Conservation (phyloP, 2,113 vertebrate species). For the Chunga burmeisteri region DNA sequence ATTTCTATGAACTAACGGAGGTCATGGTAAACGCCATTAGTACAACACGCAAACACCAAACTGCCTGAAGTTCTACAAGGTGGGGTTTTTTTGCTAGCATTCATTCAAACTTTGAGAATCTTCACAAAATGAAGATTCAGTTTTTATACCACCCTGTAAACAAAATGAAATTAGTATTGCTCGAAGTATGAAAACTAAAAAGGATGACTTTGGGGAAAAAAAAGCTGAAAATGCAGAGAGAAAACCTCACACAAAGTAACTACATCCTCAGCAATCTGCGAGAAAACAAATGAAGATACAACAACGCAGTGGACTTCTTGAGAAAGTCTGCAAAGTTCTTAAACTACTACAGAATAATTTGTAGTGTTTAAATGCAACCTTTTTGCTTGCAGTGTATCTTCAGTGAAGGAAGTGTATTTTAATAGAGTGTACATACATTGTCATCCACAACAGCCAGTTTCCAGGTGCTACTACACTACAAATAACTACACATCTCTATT, state of each 20-base stretch:
- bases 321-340: neutral
- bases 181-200: neutral
- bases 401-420: neutral
- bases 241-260: neutral
- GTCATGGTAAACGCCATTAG: neutral
- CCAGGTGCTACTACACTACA: neutral
- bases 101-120: neutral
- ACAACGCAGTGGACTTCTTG: neutral
- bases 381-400: neutral
- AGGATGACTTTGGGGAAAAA: neutral
- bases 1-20: neutral
- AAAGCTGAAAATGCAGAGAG: neutral
- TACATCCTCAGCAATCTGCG: neutral
- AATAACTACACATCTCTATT: neutral
- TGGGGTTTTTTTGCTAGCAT: neutral
- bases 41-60: neutral
- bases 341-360: neutral
- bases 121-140: neutral
- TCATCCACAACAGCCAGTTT: neutral
- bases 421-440: neutral
- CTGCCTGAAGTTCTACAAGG: neutral
- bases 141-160: neutral
- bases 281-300: neutral
- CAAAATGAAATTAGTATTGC: neutral
- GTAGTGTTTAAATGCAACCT: neutral